Percentiles rank a stretch among this genome's conserved stretches.
Evolutionary conservation across 1,140 invertebrate genomes (phyloP).

Genomic region (Pseudachorutes palmiensis): DNA sequence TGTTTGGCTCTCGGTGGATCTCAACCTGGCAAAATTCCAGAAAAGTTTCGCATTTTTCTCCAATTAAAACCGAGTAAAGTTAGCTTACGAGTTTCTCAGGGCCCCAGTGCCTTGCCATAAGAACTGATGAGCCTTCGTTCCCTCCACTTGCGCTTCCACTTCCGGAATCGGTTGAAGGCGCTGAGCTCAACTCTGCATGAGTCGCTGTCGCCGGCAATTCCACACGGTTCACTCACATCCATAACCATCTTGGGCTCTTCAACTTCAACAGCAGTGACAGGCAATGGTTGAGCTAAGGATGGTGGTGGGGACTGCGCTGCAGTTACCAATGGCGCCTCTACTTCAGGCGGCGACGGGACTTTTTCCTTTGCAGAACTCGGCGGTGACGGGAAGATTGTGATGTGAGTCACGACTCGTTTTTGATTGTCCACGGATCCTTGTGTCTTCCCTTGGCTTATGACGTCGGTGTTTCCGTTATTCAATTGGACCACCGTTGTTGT

Average conservation of each 20-base stretch:
- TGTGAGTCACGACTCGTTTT: conserved; percentile 37
- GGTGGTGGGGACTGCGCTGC: conserved; percentile 9
- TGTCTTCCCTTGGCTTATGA: background rate
- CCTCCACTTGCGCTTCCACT: conserved; percentile 9
- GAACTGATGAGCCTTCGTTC: conserved; percentile 39
- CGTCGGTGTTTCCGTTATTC: background rate
- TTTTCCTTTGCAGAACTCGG: conserved; percentile 12
- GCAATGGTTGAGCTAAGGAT: background rate
- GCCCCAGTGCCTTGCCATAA: conserved; percentile 76
- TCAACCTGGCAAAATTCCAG: conserved; percentile 38
- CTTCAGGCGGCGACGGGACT: conserved; percentile 12
- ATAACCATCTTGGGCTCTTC: conserved; percentile 1
- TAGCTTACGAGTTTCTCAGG: conserved; percentile 55
- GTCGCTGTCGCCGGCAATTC: too few species aligned
- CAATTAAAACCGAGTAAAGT: conserved; percentile 13
- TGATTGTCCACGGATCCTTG: conserved; percentile 23
- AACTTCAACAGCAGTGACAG: background rate
- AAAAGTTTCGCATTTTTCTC: too few species aligned
- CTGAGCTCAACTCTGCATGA: too few species aligned
- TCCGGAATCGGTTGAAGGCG: conserved; percentile 9
- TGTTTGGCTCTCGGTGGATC: conserved; percentile 61
- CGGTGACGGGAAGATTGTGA: conserved; percentile 38
- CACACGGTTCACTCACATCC: too few species aligned
- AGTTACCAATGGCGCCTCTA: conserved; percentile 21
- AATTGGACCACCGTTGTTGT: background rate